Evolutionary conservation across 2,888 invertebrate species (phyloP).

Genomic region (Phortica magna): DNA sequence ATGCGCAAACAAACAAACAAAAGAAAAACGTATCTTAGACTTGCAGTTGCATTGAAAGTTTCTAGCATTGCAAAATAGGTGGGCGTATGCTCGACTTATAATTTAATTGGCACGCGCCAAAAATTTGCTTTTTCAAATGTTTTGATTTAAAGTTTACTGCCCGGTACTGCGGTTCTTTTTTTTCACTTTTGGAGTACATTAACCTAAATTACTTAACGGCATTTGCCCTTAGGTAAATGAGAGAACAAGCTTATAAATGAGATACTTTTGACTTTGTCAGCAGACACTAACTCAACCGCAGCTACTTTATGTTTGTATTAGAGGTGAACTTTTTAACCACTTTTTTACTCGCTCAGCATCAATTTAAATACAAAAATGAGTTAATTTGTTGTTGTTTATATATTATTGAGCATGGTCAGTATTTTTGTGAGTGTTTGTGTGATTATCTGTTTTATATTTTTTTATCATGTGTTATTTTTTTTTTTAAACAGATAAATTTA

Average conservation of each 20-base stretch:
- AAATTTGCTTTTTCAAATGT: slow-evolving; percentile 55
- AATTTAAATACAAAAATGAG: slow-evolving; percentile 53
- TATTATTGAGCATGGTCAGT: slow-evolving; percentile 57
- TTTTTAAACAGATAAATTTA: neutral
- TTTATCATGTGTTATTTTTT: slow-evolving; percentile 11
- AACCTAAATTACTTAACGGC: slow-evolving; percentile 69
- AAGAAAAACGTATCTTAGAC: slow-evolving; percentile 16
- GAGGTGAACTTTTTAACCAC: neutral
- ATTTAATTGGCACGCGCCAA: slow-evolving; percentile 69
- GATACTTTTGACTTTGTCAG: neutral
- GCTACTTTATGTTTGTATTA: slow-evolving; percentile 30
- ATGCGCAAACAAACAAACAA: slow-evolving; percentile 45
- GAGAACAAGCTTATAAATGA: neutral
- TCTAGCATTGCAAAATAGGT: slow-evolving; percentile 42
- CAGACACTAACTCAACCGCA: neutral
- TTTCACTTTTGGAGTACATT: slow-evolving; percentile 33
- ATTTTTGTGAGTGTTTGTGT: slow-evolving; percentile 21
- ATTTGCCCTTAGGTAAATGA: slow-evolving; percentile 66
- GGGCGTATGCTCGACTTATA: slow-evolving; percentile 37
- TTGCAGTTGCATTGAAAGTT: neutral
- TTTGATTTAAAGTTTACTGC: slow-evolving; percentile 48
- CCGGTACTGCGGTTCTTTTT: neutral
- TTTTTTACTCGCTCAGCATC: slow-evolving; percentile 48
- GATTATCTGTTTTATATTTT: slow-evolving; percentile 33
- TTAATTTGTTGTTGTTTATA: slow-evolving; percentile 29